Percentiles rank a stretch among this genome's conserved stretches.
phyloP scores from a whole-genome alignment of 2,113 vertebrate species.

The Antigone vipio region DNA sequence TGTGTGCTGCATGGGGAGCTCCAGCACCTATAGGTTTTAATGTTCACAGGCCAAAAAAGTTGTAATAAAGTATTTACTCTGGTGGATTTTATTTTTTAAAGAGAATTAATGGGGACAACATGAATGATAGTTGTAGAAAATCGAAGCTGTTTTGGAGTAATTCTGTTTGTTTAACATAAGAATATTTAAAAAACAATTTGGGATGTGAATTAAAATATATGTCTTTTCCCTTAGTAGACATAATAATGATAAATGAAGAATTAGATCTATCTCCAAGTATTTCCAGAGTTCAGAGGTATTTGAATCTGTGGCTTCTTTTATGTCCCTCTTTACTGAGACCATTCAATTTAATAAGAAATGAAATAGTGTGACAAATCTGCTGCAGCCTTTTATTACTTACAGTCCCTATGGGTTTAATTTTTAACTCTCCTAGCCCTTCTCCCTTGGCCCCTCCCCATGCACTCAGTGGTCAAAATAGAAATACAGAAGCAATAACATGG shows the following conservation, averaged over 20 bases:
- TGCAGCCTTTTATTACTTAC: slow-evolving; percentile 35
- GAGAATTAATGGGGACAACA: background rate
- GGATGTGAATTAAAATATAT: background rate
- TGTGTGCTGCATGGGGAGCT: background rate
- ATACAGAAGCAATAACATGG: background rate
- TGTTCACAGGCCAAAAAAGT: background rate
- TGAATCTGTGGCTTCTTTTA: slow-evolving; percentile 25
- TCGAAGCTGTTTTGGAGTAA: background rate
- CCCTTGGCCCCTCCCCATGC: background rate
- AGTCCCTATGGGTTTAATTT: slow-evolving; percentile 18
- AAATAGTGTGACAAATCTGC: slow-evolving; percentile 50
- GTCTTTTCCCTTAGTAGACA: background rate
- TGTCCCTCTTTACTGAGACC: background rate
- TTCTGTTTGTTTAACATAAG: background rate
- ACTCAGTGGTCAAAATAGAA: background rate
- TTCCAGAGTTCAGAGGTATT: slow-evolving; percentile 17
- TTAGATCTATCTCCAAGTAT: background rate
- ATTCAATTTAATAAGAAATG: slow-evolving; percentile 45
- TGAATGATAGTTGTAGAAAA: background rate
- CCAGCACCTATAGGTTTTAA: background rate
- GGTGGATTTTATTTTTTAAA: background rate
- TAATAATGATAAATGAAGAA: slow-evolving; percentile 3
- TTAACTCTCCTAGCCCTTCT: background rate
- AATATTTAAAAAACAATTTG: background rate
- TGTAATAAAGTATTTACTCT: background rate